Evolutionary conservation across 2,888 invertebrate genomes (phyloP).

Genomic region (Apodemia mormo): DNA sequence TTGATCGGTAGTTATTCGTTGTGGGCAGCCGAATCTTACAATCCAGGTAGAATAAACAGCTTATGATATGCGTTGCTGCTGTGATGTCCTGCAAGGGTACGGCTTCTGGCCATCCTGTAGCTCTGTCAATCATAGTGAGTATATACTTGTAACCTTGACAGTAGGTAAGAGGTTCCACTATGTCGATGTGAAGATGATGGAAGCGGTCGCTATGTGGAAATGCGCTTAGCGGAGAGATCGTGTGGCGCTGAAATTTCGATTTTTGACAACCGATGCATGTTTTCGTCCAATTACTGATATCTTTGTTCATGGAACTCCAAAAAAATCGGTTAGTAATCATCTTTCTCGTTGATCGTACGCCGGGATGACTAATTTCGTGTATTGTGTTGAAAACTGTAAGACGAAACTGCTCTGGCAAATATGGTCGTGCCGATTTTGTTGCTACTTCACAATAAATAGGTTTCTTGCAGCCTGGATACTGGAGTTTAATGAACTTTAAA

Average conservation of each 20-base stretch:
- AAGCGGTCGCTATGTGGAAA: constrained; percentile 24
- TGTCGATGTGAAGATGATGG: constrained; percentile 33
- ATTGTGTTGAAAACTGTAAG: constrained; percentile 1
- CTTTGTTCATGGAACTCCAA: constrained; percentile 34
- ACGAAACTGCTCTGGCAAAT: background rate
- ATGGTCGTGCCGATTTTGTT: background rate
- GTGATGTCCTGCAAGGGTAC: constrained; percentile 30
- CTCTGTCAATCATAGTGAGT: constrained; percentile 33
- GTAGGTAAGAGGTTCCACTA: too few relatives aligned
- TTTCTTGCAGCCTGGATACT: too few relatives aligned
- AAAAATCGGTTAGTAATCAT: constrained; percentile 26
- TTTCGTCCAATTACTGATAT: constrained; percentile 31
- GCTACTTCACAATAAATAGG: too few relatives aligned
- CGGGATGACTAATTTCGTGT: constrained; percentile 24
- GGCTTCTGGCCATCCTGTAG: constrained; percentile 34
- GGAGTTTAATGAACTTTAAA: too few relatives aligned
- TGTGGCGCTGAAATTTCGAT: constrained; percentile 33
- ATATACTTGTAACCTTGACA: constrained; percentile 36
- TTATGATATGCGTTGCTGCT: constrained; percentile 41
- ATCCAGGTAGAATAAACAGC: constrained; percentile 40
- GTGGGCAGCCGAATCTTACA: constrained; percentile 37
- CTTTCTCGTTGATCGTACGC: constrained; percentile 27
- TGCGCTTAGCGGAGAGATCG: constrained; percentile 24
- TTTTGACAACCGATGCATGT: constrained; percentile 33
- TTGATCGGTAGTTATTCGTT: constrained; percentile 27